A percentile compares a stretch with the other conserved stretches of the same genome.
Conservation (phyloP, 2,797 vertebrate species). For the Coccyzus lansbergi region DNA sequence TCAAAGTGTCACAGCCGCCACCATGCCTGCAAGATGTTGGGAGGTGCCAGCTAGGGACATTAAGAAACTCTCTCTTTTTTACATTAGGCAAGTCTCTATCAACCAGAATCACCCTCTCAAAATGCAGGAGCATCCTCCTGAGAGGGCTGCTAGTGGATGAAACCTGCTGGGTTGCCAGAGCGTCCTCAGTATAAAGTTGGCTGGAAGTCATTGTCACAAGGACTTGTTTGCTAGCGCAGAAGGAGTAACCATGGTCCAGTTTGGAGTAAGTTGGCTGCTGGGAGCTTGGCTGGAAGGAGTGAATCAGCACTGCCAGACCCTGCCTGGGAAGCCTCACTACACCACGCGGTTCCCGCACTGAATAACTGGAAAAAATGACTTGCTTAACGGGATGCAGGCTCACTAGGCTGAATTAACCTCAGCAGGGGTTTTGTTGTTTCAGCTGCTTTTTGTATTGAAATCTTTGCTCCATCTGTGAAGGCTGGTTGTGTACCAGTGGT, state of each 20-base stretch:
- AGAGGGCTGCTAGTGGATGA: not conserved
- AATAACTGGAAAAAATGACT: conserved; percentile 57
- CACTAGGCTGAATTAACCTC: conserved; percentile 32
- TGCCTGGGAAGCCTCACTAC: not conserved
- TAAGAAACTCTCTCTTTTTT: not conserved
- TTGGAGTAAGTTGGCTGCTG: not conserved
- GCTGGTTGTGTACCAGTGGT: not conserved
- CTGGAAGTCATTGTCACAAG: not conserved
- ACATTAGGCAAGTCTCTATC: not conserved
- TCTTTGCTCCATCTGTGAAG: not conserved
- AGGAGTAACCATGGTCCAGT: not conserved
- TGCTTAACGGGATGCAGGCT: conserved; percentile 57
- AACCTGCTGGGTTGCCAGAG: accelerated
- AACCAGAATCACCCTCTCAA: accelerated
- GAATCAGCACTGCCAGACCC: not conserved
- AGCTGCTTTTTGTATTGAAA: conserved; percentile 12
- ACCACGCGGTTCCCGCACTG: not conserved
- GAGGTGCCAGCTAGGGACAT: not conserved
- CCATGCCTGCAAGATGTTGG: not conserved
- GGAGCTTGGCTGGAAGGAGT: conserved; percentile 1
- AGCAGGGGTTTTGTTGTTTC: conserved; percentile 41
- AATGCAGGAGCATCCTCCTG: not conserved
- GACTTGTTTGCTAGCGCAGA: not conserved
- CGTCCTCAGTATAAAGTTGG: not conserved
- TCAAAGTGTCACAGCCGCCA: not conserved